phyloP scores from a whole-genome alignment of 2,888 invertebrate genomes.

The Meandrusa payeni region DNA sequence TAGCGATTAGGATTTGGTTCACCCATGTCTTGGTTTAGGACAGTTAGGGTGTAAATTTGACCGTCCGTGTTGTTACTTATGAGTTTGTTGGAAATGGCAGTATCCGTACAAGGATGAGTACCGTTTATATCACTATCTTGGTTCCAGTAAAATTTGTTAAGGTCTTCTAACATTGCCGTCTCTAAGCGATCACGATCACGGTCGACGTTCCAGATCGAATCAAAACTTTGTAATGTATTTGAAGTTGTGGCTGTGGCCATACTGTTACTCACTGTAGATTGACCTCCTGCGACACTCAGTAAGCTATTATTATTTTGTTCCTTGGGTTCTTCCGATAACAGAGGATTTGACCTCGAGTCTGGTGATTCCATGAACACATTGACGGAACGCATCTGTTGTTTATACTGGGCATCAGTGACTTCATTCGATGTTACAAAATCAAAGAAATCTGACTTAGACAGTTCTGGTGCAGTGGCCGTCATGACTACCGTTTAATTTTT shows the following conservation, averaged over 20 bases:
- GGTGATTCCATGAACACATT: slow-evolving; percentile 84
- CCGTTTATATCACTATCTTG: slow-evolving; percentile 82
- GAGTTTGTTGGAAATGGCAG: slow-evolving; percentile 74
- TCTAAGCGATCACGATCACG: slow-evolving; percentile 87
- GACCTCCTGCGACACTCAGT: slow-evolving; percentile 52
- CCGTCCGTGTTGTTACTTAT: slow-evolving; percentile 86
- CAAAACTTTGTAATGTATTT: slow-evolving; percentile 75
- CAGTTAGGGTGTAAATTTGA: slow-evolving; percentile 92
- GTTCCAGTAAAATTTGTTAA: slow-evolving; percentile 92
- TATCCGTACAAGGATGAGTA: slow-evolving; percentile 69
- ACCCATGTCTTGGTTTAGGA: slow-evolving; percentile 89
- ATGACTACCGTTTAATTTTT: slow-evolving; percentile 86
- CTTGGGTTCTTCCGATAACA: slow-evolving; percentile 75
- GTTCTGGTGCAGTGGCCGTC: slow-evolving; percentile 91
- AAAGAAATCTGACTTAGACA: slow-evolving; percentile 93
- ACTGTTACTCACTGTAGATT: slow-evolving; percentile 45
- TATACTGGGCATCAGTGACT: slow-evolving; percentile 85
- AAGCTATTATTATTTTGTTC: slow-evolving; percentile 84
- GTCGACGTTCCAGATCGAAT: slow-evolving; percentile 85
- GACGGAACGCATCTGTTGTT: slow-evolving; percentile 85
- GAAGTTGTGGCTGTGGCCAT: slow-evolving; percentile 66
- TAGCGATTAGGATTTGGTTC: slow-evolving; percentile 81
- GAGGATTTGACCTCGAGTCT: slow-evolving; percentile 71
- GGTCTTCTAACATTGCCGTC: slow-evolving; percentile 89
- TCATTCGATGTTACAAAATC: slow-evolving; percentile 93